Percentiles rank a stretch among this genome's conserved stretches.
Evolutionary conservation across 2,888 invertebrate genomes (phyloP).

Genomic region (Slavum lentiscoides): DNA sequence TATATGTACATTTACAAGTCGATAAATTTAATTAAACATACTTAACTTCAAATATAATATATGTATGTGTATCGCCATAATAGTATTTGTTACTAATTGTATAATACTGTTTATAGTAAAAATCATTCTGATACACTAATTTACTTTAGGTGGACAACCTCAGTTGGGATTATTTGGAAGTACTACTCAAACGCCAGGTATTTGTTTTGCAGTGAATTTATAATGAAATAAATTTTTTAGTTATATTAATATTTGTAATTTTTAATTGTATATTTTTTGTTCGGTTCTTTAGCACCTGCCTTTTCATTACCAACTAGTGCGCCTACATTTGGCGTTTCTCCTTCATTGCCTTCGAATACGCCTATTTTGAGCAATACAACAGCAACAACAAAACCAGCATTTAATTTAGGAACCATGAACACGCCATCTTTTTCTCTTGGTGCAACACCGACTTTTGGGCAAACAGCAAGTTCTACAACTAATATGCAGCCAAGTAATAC

Average conservation of each 20-base stretch:
- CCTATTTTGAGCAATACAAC: constrained; percentile 3
- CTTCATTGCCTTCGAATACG: constrained; percentile 23
- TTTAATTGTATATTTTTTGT: background rate
- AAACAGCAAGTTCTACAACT: constrained; percentile 1
- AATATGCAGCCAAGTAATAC: constrained; percentile 3
- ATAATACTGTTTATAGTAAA: background rate
- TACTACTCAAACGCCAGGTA: constrained; percentile 20
- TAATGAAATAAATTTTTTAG: background rate
- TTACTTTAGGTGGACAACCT: constrained; percentile 31
- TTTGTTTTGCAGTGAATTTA: background rate
- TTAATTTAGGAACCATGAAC: constrained; percentile 73
- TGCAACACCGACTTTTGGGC: constrained; percentile 24
- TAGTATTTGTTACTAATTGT: background rate
- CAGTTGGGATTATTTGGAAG: constrained; percentile 32
- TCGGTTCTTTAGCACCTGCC: constrained; percentile 6
- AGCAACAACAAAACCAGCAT: constrained; percentile 61
- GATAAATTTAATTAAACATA: no score
- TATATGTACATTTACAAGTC: no score
- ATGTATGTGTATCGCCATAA: no score
- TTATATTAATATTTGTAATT: background rate
- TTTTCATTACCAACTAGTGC: constrained; percentile 25
- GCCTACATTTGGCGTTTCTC: constrained; percentile 28
- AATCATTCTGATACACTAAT: background rate
- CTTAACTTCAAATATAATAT: no score
- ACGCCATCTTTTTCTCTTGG: constrained; percentile 69